These are phyloP conservation scores for Gopherus evgoodei DNA, from an alignment of 2,113 vertebrate species.

Conservation along the genomic window DNA sequence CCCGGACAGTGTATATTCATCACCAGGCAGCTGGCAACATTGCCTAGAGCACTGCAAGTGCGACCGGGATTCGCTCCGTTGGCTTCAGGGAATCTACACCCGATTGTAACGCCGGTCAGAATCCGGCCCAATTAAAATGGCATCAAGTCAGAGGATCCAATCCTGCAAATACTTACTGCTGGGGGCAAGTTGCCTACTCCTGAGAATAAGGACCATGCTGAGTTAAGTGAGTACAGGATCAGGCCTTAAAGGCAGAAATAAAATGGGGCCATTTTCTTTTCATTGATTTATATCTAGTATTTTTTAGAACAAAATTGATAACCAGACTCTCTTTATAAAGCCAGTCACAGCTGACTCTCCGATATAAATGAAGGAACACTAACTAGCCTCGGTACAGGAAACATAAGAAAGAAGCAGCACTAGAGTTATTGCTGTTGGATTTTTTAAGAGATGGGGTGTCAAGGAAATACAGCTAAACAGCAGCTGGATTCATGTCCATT, in stretches of 20 bases:
- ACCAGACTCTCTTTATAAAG: neutral
- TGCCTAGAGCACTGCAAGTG: neutral
- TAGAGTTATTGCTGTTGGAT: neutral
- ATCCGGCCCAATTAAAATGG: neutral
- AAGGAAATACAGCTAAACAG: neutral
- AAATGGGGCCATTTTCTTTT: neutral
- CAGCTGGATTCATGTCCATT: neutral
- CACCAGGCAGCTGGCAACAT: neutral
- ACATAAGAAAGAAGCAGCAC: neutral
- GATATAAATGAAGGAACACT: neutral
- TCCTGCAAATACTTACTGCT: neutral
- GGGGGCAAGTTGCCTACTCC: neutral
- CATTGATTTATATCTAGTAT: neutral
- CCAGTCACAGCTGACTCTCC: neutral
- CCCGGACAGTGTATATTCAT: rapidly evolving
- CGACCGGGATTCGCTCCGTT: neutral
- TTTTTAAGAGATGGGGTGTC: neutral
- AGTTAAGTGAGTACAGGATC: neutral
- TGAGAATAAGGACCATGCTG: neutral
- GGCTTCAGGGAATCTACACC: neutral
- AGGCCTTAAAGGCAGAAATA: neutral
- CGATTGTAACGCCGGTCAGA: neutral
- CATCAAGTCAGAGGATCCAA: neutral
- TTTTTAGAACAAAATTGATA: neutral
- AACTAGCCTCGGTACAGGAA: neutral